Evolutionary conservation across 2,113 vertebrate species (phyloP).

Genomic region (Ahaetulla prasina): DNA sequence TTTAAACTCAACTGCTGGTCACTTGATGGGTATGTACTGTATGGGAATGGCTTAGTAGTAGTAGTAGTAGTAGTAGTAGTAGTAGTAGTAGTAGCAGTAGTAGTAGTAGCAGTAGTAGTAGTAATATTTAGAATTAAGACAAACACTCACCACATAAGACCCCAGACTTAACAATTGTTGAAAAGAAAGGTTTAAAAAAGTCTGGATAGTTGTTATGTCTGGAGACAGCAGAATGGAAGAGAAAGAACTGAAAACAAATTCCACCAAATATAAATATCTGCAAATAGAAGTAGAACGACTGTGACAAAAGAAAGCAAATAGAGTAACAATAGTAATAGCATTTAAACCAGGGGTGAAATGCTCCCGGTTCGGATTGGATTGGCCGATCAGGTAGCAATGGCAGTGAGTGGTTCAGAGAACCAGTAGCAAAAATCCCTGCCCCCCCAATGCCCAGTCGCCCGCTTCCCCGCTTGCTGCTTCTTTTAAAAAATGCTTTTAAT

Average conservation of each 20-base stretch:
- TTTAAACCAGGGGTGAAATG: too few species aligned
- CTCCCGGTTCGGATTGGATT: too few species aligned
- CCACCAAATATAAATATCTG: not conserved
- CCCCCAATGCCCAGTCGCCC: too few species aligned
- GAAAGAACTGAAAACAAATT: not conserved
- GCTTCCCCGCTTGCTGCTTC: too few species aligned
- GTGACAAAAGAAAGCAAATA: not conserved
- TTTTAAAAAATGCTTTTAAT: too few species aligned
- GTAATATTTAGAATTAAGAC: not conserved
- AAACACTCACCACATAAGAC: not conserved
- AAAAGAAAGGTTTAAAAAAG: not conserved
- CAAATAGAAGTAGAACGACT: not conserved
- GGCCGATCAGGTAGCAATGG: too few species aligned
- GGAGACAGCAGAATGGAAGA: not conserved
- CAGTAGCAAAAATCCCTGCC: too few species aligned
- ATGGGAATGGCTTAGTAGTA: not conserved
- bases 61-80: not conserved
- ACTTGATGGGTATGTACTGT: not conserved
- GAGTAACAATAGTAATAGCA: not conserved
- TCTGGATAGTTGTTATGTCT: not conserved
- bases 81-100: too few species aligned
- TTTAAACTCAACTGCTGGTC: not conserved
- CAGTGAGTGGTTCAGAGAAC: too few species aligned
- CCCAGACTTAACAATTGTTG: too few species aligned
- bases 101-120: too few species aligned